Evolutionary conservation across 2,797 vertebrate species (phyloP), one percentile per base, ranked within the genome.

Genomic region (Sciaenops ocellatus): DNA sequence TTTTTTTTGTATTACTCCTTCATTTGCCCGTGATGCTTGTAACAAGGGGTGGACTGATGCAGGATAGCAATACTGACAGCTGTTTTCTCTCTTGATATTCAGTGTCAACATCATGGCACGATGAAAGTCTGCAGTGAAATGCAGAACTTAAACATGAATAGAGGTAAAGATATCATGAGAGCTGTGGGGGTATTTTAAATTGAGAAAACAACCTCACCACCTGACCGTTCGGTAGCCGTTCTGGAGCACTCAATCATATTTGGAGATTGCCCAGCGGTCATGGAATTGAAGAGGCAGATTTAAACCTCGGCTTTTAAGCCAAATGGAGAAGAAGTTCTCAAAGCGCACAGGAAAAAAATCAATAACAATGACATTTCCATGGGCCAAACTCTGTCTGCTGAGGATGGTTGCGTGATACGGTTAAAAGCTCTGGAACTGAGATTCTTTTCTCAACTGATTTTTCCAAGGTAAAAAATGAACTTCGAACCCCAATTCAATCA

Each of bases 1-100:
- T 60, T 66, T 44, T 34, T 38, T 84, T 80, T 63, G 41, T 65
- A 71, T 61, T 73, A 57, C 44, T 64, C 16, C 26, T 57, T 68
- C 50, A 76, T 64, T 78, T 47, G 24, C 30, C 62, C 50, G 6
- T 2, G 9, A 44, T 57, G 55, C 50, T 46, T 64, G 22, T 46
- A 84, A 59, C 51, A 22, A 17, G 8, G 16, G 4, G n/a, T 20
- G 22, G 34, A 71, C 38, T 61, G 65, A 82, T 41, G 22, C 4
- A 3, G 46, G 17, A 62, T 11, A 22, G 24, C 17, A 59, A 44
- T 10, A 64, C 13, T 18, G 28, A 54, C 64, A 46, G 46, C 3
- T n/a, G 22, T 52, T 57, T 52, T 42, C 12, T 50, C 30, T 20
- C 16, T 20, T 26, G 3, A 41, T 61, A 30, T 18, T 67, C 28